Base-by-base conservation (phyloP, 1,140 invertebrate genomes). In the Bombus waltoni region DNA sequence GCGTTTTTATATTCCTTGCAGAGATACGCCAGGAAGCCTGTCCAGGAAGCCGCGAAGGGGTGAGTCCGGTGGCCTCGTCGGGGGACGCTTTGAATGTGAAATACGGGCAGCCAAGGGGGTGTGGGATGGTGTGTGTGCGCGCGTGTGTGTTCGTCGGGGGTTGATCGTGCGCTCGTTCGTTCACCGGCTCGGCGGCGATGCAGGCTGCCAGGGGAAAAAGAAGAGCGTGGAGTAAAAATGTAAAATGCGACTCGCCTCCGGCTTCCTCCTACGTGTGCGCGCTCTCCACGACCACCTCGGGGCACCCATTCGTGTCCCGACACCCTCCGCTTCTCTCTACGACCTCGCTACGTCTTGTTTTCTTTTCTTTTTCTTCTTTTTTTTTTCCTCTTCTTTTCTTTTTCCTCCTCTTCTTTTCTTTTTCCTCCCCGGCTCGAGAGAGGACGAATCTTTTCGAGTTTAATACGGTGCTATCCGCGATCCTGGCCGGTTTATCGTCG, bases 1-100 rank as follows among this genome's bases (percentile, higher is more conserved):
- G 81, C 80, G 86, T 92, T 93, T 83, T 93, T 90, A 86, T 93
- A 92, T 92, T 92, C 87, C 87, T 92, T 91, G 79, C 88, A 62
- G 89, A 93, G 92, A 93, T 93, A 93, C 90, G 88, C 62, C 72
- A 57, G 92, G 73, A 81, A 83, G 70, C 47, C 81, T 72, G 80
- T 85, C 83, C 82, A 81, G 83, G 74, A 89, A 57, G 32, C 35
- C 83, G 85, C 77, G 88, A 68, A 82, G 74, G 74, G 78, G 71
- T 80, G 86, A 68, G 86, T 22, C 47, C 47, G 47, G 47, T 53
- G 40, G 75, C 42, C 81, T 81, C 79, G 68, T 79, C 53, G 86
- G 85, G 81, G 88, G 70, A 83, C 87, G 86, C 83, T 92, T 91
- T 91, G 78, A 92, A 92, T 88, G 89, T 92, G 88, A 91, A 92